Evolutionary conservation across 2,797 vertebrate genomes (phyloP), one percentile per base, ranked within the genome.

Genomic region (Sardinella longiceps): DNA sequence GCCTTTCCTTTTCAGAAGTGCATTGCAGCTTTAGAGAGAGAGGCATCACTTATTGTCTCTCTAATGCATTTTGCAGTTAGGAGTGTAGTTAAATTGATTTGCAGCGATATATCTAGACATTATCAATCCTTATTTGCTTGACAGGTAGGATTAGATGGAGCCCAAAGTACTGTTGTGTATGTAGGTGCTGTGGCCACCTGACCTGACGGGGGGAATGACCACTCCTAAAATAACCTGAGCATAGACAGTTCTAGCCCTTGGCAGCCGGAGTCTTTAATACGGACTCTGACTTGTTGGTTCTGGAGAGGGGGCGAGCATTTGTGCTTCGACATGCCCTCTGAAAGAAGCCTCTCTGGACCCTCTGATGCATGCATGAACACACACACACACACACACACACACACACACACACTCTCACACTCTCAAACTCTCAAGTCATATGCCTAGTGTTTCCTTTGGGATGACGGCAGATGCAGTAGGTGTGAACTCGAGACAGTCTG

Each of bases 401-500:
- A 53, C 50, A 53, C 50, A 18, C 51, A 18, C 51, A 53, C 51
- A 37, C 30, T 12, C 7, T 30, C 60, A 30, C 60, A 66, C 11
- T 6, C 60, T 12, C 25, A 66, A 11, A 66, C 25, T 30, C 60
- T 30, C 25, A 2, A 37, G 14, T 15, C 25, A 2, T 14, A n/a
- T 30, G 63, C 30, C 30, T 5, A 37, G 28, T 70, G 28, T 37
- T 77, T 77, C 70, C 70, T 23, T n/a, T 20, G 6, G 18, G 18
- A 77, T 43, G 70, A 2, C 70, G 7, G 33, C 7, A 20, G 70
- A 77, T 23, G 70, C 70, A 77, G 70, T 39, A 77, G 70, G 70
- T 77, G 70, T 77, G 33, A 77, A 77, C 70, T 77, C 1, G 20
- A 77, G 33, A 77, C 70, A 77, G 37, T 77, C 70, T 39, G 70